Base-by-base conservation (phyloP, 2,797 vertebrate genomes). In the Phoxinus dragarum region DNA sequence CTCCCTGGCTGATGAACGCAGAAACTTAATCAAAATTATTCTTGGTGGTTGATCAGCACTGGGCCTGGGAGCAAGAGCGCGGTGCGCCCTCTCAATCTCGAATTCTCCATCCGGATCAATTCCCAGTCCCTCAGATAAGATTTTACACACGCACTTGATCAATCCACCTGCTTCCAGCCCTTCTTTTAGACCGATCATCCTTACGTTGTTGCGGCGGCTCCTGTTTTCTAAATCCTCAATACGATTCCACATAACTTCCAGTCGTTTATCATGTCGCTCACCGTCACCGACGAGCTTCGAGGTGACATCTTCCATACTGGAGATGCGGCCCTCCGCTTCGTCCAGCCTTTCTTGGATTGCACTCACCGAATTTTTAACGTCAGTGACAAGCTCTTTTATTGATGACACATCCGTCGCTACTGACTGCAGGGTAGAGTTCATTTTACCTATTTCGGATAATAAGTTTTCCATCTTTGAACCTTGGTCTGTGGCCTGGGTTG, bases 1-100 rank as follows among this genome's bases (percentile, higher is more conserved):
- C 73, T 83, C 66, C 4, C 54, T 59, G 11, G 85, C 81, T 10
- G 80, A 19, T 1, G 23, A 79, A 7, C 10, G 9, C 44, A 87
- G 44, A 17, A 87, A 79, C 21, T 44, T 27, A 4, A 87, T 80
- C 10, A 87, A 16, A 21, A 75, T 19, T 19, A 73, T 69, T 44
- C 27, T 61, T 0, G 69, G 80, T 34, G 54, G 74, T 36, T 47
- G 38, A 9, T 82, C 64, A 6, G n/a, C 1, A 56, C 21, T 27
- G 17, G 72, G 64, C 47, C 52, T 59, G 1, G 80, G 66, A 21
- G 3, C 6, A 10, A 61, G 27, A 27, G 27, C 27, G 54, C 4
- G 1, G 17, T 52, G 49, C 3, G 3, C 72, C 16, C 80, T 82
- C 54, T 86, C 73, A 78, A 83, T 86, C 40, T 82, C 54, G 2